Percentiles rank a stretch among this genome's conserved stretches.
These are phyloP conservation scores for Pogona vitticeps DNA, from an alignment of 2,113 vertebrate species.

Conservation along the genomic window DNA sequence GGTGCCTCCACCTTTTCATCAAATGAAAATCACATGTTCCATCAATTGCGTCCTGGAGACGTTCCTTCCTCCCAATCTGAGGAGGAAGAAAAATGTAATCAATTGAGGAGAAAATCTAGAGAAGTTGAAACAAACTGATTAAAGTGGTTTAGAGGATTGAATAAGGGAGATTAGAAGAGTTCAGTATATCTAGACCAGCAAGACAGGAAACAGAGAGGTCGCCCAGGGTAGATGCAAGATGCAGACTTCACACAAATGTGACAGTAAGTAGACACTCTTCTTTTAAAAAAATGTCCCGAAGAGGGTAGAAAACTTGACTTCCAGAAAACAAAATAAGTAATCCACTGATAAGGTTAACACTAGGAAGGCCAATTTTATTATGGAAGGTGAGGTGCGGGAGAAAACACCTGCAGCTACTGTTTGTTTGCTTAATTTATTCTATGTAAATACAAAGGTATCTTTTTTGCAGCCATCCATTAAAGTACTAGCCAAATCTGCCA, in stretches of 20 bases:
- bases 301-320: neutral
- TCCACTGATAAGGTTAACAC: neutral
- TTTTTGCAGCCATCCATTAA: neutral
- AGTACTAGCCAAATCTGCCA: neutral
- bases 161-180: conserved; percentile 23
- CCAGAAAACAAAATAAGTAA: neutral
- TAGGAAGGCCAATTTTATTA: neutral
- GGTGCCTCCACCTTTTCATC: neutral
- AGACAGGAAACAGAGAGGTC: conserved; percentile 1
- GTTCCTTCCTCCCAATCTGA: neutral
- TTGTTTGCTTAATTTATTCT: neutral
- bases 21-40: neutral
- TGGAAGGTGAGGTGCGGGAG: no score
- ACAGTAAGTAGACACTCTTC: neutral
- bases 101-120: conserved; percentile 7
- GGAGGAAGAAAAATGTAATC: conserved; percentile 13
- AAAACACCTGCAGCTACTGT: neutral
- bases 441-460: neutral
- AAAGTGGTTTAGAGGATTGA: conserved; percentile 15
- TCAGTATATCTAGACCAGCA: neutral
- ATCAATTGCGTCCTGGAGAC: neutral
- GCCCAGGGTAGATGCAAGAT: neutral
- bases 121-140: conserved; percentile 10
- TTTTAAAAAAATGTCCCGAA: neutral
- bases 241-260: neutral